phyloP scores from a whole-genome alignment of 2,888 invertebrate genomes.

The Spodoptera littoralis region DNA sequence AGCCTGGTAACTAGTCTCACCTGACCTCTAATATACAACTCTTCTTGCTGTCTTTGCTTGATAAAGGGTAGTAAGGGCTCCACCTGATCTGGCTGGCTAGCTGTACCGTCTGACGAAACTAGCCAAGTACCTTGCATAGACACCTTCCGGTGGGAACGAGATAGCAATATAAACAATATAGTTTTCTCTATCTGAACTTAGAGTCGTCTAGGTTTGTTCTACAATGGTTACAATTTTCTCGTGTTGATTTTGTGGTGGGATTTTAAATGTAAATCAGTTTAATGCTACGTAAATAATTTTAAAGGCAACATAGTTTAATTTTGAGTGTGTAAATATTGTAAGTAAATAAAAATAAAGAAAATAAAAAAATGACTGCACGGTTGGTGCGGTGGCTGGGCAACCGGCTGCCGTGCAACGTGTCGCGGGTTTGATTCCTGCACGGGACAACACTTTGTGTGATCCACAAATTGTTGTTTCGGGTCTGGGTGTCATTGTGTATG shows the following conservation, averaged over 20 bases:
- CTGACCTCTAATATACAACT: conserved; percentile 19
- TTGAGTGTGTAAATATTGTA: too few species aligned
- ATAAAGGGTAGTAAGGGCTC: conserved; percentile 20
- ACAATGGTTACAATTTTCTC: conserved; percentile 21
- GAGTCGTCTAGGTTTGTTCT: conserved; percentile 14
- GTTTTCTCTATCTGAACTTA: conserved; percentile 41
- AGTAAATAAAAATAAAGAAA: too few species aligned
- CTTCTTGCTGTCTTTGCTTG: not conserved
- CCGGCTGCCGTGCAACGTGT: too few species aligned
- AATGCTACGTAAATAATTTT: too few species aligned
- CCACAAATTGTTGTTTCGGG: too few species aligned
- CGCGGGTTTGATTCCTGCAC: too few species aligned
- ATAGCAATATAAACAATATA: conserved; percentile 65
- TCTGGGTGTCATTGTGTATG: too few species aligned
- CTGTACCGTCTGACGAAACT: conserved; percentile 64
- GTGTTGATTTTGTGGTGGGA: not conserved
- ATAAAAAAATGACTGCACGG: too few species aligned
- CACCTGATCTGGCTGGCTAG: conserved; percentile 35
- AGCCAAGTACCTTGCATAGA: conserved; percentile 61
- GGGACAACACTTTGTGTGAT: too few species aligned
- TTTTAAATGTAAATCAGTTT: too few species aligned
- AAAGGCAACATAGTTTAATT: too few species aligned
- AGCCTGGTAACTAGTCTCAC: conserved; percentile 39
- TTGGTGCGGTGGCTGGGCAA: too few species aligned
- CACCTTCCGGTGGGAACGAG: conserved; percentile 52